Evolutionary conservation across 2,113 vertebrate genomes (phyloP), one percentile per base, ranked within the genome.

Genomic region (cattle (Bos taurus)): DNA sequence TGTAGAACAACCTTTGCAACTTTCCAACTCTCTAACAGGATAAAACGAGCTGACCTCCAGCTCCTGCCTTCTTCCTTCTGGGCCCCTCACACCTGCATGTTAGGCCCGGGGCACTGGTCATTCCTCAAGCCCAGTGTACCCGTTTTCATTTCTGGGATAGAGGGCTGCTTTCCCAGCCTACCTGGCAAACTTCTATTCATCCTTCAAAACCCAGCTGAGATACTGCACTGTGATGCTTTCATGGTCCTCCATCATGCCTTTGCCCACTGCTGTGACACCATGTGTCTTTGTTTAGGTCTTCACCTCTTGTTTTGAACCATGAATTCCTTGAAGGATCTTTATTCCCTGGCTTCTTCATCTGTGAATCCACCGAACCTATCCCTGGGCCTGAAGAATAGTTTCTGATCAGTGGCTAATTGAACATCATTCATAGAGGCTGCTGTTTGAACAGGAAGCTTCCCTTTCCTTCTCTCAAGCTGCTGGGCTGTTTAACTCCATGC

Each of bases 291-390:
- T 54, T 50, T 57, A 89, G 56, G 25, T 60, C 40, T 92, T 89
- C 67, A 25, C 4, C 33, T 91, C 60, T 48, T 16, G 11, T 26
- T 46, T 71, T 17, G 15, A n/a, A 80, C 50, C 10, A 15, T 78
- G 78, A 71, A 23, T 93, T 95, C n/a, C 59, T 90, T 78, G 43
- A 94, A 93, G 48, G 33, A 7, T 33, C 64, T 64, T 56, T 19
- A 19, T 62, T 26, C 25, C 16, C 64, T 14, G 9, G 52, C n/a
- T 94, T 85, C 43, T 25, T 86, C 52, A 78, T 82, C 52, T 2
- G 0, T 36, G 36, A 80, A 33, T 33, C 56, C 62, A 46, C 33
- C 86, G 78, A 91, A 78, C 85, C 64, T 60, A 50, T 28, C 94
- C 48, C 25, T 28, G 5, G 23, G 48, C 62, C 74, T 57, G 19